Evolutionary conservation across 2,113 vertebrate genomes (phyloP).

Genomic region (Arothron firmamentum): DNA sequence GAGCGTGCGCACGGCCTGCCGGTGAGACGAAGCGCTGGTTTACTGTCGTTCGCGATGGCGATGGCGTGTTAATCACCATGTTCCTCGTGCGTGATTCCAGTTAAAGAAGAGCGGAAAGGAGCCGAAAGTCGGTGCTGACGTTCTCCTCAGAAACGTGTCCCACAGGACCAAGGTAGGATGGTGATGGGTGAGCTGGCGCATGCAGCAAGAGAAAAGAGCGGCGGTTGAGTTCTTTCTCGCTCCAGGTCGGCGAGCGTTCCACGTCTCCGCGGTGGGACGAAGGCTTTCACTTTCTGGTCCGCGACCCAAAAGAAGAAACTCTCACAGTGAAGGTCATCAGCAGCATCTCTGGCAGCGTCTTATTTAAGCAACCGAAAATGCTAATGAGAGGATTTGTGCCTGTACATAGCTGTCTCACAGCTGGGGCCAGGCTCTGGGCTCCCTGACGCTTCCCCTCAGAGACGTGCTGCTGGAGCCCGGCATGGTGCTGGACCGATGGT

Average conservation of each 20-base stretch:
- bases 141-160: slow-evolving; percentile 71
- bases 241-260: slow-evolving; percentile 74
- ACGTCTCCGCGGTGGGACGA: slow-evolving; percentile 85
- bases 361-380: too few species aligned
- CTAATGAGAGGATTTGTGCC: not conserved
- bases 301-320: slow-evolving; percentile 77
- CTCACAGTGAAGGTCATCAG: slow-evolving; percentile 81
- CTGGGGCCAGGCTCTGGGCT: slow-evolving; percentile 77
- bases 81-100: slow-evolving; percentile 58
- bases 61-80: not conserved
- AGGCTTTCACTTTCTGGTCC: slow-evolving; percentile 81
- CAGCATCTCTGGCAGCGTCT: not conserved
- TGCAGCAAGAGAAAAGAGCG: not conserved
- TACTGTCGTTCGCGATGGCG: not conserved
- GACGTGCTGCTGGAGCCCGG: slow-evolving; percentile 75
- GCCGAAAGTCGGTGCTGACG: slow-evolving; percentile 76
- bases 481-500: slow-evolving; percentile 82
- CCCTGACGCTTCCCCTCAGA: slow-evolving; percentile 74
- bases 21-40: slow-evolving; percentile 66
- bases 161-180: slow-evolving; percentile 82
- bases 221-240: not conserved
- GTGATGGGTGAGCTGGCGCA: not conserved
- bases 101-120: slow-evolving; percentile 84
- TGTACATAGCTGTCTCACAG: slow-evolving; percentile 71
- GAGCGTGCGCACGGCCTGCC: slow-evolving; percentile 82